phyloP scores from a whole-genome alignment of 1,140 invertebrate species.

The Drosophila leontia region DNA sequence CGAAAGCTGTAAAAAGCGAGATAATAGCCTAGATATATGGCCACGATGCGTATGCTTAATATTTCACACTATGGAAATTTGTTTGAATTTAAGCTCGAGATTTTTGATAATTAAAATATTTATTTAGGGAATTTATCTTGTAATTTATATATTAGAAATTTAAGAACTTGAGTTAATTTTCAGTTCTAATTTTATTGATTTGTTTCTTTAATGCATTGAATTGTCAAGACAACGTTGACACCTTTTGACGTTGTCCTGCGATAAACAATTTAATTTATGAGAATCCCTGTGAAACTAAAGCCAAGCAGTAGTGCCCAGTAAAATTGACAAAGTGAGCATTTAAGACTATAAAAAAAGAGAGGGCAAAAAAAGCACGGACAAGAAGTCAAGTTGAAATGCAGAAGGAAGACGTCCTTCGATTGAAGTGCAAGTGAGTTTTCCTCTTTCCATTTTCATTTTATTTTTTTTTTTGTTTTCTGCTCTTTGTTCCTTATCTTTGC shows the following conservation, averaged over 20 bases:
- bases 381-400: conserved; percentile 44
- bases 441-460: conserved; percentile 18
- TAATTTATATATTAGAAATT: background rate
- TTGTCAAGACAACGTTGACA: no score
- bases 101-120: no score
- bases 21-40: conserved; percentile 14
- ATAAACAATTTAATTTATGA: conserved; percentile 83
- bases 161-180: no score
- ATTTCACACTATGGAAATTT: background rate
- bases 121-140: background rate
- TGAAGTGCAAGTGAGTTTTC: conserved; percentile 54
- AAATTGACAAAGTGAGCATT: conserved; percentile 66
- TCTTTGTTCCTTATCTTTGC: conserved; percentile 36
- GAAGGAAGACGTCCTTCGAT: conserved; percentile 61
- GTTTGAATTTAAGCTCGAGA: background rate
- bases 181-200: background rate
- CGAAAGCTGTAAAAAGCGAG: conserved; percentile 60
- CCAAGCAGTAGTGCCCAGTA: conserved; percentile 49
- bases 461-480: background rate
- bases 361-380: conserved; percentile 43
- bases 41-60: conserved; percentile 22
- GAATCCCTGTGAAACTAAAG: conserved; percentile 72
- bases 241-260: conserved; percentile 46
- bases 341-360: conserved; percentile 29
- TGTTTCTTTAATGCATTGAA: conserved; percentile 19